A percentile compares a stretch with the other conserved stretches of the same genome.
phyloP scores from a whole-genome alignment of 2,888 invertebrate genomes.

The Schizaphis graminum region DNA sequence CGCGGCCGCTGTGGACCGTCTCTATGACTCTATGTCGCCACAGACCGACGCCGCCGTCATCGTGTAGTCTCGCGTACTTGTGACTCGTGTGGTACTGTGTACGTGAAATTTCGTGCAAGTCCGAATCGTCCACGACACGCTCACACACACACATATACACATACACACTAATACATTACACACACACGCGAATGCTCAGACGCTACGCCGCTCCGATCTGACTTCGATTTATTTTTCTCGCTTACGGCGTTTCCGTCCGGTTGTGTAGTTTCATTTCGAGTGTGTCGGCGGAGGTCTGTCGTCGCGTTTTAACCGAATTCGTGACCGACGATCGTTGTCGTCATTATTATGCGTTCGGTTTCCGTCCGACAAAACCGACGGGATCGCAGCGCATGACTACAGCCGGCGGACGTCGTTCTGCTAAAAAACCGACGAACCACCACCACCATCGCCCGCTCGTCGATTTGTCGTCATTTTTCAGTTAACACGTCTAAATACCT shows the following conservation, averaged over 20 bases:
- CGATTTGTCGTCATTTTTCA: neutral
- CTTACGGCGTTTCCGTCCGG: neutral
- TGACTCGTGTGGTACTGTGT: neutral
- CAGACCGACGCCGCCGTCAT: neutral
- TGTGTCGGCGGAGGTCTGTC: neutral
- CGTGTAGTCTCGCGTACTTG: slow-evolving; percentile 7
- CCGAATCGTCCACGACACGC: slow-evolving; percentile 42
- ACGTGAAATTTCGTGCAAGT: slow-evolving; percentile 50
- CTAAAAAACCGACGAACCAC: neutral
- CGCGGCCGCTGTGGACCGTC: neutral
- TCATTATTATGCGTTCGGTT: neutral
- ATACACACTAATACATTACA: neutral
- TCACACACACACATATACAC: neutral
- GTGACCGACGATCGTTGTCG: neutral
- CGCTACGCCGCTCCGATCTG: slow-evolving; percentile 5
- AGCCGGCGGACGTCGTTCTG: neutral
- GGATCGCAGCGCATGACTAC: neutral
- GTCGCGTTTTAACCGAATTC: neutral
- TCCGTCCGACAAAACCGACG: slow-evolving; percentile 21
- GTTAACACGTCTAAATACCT: neutral
- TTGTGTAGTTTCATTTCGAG: neutral
- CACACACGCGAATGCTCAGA: neutral
- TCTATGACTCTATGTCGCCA: neutral
- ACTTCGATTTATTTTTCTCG: neutral
- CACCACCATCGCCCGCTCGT: neutral